Conservation (phyloP, 2,113 vertebrate species). For the Trogon melanurus region DNA sequence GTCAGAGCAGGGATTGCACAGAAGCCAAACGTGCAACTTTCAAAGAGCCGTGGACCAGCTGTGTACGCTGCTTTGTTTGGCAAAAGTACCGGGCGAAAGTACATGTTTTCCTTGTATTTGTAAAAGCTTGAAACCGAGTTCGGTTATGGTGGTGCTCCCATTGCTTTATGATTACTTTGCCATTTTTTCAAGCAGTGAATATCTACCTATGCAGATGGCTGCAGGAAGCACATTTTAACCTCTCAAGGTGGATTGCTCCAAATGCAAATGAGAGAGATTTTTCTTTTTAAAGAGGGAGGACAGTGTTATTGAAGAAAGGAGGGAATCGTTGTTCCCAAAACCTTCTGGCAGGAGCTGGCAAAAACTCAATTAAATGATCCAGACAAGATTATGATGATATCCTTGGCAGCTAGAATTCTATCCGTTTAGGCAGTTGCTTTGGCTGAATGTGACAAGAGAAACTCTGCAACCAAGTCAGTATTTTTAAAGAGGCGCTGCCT, state of each 20-base stretch:
- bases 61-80: slow-evolving; percentile 35
- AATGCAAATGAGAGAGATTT: slow-evolving; percentile 26
- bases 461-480: not conserved
- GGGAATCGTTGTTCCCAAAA: slow-evolving; percentile 26
- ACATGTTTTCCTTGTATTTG: not conserved
- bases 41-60: not conserved
- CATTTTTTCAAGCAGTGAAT: not conserved
- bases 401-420: slow-evolving; percentile 40
- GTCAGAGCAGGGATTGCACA: not conserved
- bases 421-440: slow-evolving; percentile 41
- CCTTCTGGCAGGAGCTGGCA: slow-evolving; percentile 45
- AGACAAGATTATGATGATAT: slow-evolving; percentile 52
- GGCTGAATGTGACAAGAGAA: slow-evolving; percentile 21
- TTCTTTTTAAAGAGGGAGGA: slow-evolving; percentile 45
- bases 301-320: slow-evolving; percentile 36
- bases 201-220: not conserved
- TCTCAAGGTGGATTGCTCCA: not conserved
- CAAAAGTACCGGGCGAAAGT: not conserved
- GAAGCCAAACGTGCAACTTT: slow-evolving; percentile 19
- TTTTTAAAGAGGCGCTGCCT: not conserved
- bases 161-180: not conserved
- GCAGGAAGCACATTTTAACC: not conserved
- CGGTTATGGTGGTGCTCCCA: not conserved
- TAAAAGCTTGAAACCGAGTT: not conserved
- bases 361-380: slow-evolving; percentile 52